Evolutionary conservation across 2,113 vertebrate genomes (phyloP), one percentile per base, ranked within the genome.

Genomic region (Psittacara wagleri): DNA sequence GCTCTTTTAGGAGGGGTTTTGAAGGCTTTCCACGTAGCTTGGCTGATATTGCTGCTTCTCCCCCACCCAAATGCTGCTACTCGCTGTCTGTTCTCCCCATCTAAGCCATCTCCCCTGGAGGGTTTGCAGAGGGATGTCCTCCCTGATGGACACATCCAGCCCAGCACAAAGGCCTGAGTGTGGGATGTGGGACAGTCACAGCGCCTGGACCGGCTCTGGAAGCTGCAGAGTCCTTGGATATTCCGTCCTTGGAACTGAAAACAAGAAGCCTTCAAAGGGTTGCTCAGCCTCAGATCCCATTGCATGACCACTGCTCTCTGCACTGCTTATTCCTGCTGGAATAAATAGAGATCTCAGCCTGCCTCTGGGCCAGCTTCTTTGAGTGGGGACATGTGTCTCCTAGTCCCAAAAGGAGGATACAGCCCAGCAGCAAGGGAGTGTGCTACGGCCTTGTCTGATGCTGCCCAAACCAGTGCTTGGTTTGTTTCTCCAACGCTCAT

Each of bases 1-100:
- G 6, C 25, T 7, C 16, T 49, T 78, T 63, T 20, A 12, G 6
- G 22, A 51, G 37, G 29, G 17, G 18, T 46, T 61, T 33, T 43
- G 20, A 18, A 57, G 27, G 46, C 7, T 86, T 81, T 15, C 3
- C 41, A 17, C 5, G 3, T 2, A 14, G 20, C 2, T 78, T 35
- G 51, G 68, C 7, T 8, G 31, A 27, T 52, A 3, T 1, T 41
- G 4, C 4, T 61, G 59, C 8, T 59, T 20, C 25, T 37, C 18
- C 33, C 3, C 15, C 35, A 20, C 0, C 19, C 20, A 0, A 0
- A 7, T 19, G 25, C 20, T 79, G n/a, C n/a, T 61, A 43, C 63
- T 70, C 10, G 0, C 48, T 39, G 23, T 35, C 69, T 49, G 24
- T 2, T 1, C 8, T 9, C 63, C 19, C 54, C 3, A 1, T 10